A percentile compares a stretch with the other conserved stretches of the same genome.
Conservation (phyloP, 2,113 vertebrate species). For the Varanus salvator region DNA sequence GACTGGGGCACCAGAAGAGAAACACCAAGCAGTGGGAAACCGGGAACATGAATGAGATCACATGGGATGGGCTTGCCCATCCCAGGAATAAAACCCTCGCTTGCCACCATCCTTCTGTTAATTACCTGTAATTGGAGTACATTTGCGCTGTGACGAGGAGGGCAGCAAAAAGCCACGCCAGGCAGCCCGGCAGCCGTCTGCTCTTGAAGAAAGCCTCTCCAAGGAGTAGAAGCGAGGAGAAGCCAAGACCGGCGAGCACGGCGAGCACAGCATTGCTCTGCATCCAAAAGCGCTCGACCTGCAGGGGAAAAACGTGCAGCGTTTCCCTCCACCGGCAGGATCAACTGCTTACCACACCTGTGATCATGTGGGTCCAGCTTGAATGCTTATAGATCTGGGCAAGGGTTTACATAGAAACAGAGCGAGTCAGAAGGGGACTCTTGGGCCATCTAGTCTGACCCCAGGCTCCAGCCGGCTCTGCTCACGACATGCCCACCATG, state of each 20-base stretch:
- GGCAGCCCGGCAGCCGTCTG: conserved; percentile 64
- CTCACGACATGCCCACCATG: too few species aligned
- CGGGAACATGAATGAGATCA: too few species aligned
- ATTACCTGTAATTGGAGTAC: conserved; percentile 89
- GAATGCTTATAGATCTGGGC: background rate
- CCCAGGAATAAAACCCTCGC: fast-evolving
- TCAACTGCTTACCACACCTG: background rate
- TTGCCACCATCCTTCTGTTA: fast-evolving
- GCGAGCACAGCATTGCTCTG: conserved; percentile 91
- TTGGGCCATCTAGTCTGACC: too few species aligned
- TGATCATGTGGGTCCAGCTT: background rate
- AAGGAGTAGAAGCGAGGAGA: conserved; percentile 69
- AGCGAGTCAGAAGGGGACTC: too few species aligned
- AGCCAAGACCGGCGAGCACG: conserved; percentile 89
- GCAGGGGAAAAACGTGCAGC: background rate
- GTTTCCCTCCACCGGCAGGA: too few species aligned
- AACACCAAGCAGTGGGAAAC: too few species aligned
- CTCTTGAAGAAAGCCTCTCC: conserved; percentile 70
- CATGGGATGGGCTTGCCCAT: too few species aligned
- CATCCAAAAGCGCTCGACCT: conserved; percentile 98
- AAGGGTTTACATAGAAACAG: background rate
- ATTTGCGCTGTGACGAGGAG: conserved; percentile 81
- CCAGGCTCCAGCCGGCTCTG: too few species aligned
- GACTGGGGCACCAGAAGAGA: too few species aligned
- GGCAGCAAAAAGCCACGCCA: conserved; percentile 85